Conservation (phyloP, 2,113 vertebrate genomes). For the Oxygymnocypris stewartii region DNA sequence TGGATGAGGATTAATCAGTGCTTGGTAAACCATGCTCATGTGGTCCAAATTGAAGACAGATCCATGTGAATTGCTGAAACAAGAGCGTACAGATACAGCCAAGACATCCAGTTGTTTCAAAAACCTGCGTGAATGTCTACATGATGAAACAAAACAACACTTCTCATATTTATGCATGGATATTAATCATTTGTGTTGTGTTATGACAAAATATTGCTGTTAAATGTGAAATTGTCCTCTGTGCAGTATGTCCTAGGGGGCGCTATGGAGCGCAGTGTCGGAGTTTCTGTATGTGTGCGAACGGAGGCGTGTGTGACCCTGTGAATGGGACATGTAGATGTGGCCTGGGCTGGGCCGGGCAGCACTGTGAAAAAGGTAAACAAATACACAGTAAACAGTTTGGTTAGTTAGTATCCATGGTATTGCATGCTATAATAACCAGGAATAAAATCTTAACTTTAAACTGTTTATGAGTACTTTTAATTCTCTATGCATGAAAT, state of each 20-base stretch:
- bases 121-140: not conserved
- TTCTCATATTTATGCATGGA: not conserved
- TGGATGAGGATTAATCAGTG: conserved; percentile 34
- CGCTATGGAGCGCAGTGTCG: conserved; percentile 77
- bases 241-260: conserved; percentile 78
- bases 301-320: conserved; percentile 73
- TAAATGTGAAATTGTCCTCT: conserved; percentile 1
- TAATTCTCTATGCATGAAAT: not conserved
- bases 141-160: not conserved
- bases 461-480: not conserved
- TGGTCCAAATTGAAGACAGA: conserved; percentile 44
- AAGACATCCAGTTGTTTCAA: conserved; percentile 6
- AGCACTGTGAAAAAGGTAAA: conserved; percentile 77
- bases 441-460: not conserved
- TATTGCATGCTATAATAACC: not conserved
- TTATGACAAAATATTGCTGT: not conserved
- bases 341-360: conserved; percentile 80
- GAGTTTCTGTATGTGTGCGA: conserved; percentile 75
- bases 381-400: not conserved
- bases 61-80: not conserved
- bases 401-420: not conserved
- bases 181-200: not conserved
- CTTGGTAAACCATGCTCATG: conserved; percentile 36
- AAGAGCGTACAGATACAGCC: not conserved
- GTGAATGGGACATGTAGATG: conserved; percentile 79